Evolutionary conservation across 2,888 invertebrate species (phyloP).

Genomic region (Tinea semifulvella): DNA sequence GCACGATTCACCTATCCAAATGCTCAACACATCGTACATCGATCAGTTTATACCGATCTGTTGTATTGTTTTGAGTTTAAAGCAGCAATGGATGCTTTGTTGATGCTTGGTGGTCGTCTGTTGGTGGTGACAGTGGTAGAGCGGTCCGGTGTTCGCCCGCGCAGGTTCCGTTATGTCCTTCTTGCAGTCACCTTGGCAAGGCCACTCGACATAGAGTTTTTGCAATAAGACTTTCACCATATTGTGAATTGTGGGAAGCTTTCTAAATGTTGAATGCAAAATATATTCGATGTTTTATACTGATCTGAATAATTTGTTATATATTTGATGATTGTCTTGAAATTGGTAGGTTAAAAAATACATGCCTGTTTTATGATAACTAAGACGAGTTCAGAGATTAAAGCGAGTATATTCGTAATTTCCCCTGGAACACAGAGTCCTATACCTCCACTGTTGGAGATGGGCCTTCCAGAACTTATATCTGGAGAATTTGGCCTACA

Average conservation of each 20-base stretch:
- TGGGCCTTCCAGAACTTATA: too few species aligned
- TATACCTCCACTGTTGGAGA: too few species aligned
- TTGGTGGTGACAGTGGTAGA: neutral
- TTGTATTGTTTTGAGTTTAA: neutral
- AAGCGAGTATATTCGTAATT: too few species aligned
- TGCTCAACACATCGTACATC: too few species aligned
- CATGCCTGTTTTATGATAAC: too few species aligned
- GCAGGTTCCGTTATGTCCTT: slow-evolving; percentile 62
- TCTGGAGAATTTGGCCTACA: too few species aligned
- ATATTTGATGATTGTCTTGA: neutral
- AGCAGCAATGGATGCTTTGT: slow-evolving; percentile 12
- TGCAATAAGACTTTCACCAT: slow-evolving; percentile 65
- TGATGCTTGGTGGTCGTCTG: slow-evolving; percentile 1
- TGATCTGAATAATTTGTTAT: neutral
- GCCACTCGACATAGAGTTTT: slow-evolving; percentile 61
- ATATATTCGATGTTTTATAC: neutral
- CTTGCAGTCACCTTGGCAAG: slow-evolving; percentile 65
- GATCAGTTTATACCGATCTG: too few species aligned
- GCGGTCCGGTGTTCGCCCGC: slow-evolving; percentile 24
- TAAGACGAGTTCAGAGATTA: too few species aligned
- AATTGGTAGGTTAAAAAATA: neutral
- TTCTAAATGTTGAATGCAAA: slow-evolving; percentile 39
- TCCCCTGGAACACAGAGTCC: too few species aligned
- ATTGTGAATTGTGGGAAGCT: slow-evolving; percentile 36
- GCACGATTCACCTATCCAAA: too few species aligned